These are phyloP conservation scores for Cerastis rubricosa DNA, from an alignment of 2,888 invertebrate species.

Conservation along the genomic window DNA sequence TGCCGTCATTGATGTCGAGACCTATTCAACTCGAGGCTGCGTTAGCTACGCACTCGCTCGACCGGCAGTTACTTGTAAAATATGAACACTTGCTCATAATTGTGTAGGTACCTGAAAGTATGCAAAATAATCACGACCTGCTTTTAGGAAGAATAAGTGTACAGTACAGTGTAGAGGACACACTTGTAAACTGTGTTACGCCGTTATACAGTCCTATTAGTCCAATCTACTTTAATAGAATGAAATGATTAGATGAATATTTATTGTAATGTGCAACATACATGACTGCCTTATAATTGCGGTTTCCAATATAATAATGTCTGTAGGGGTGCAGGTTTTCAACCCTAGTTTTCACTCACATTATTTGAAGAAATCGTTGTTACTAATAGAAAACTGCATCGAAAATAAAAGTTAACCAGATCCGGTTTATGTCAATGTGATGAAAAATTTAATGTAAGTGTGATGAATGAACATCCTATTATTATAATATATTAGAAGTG, in stretches of 20 bases:
- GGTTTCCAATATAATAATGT: too few species aligned
- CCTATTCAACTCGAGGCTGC: conserved; percentile 63
- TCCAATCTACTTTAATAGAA: neutral
- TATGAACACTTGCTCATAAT: conserved; percentile 49
- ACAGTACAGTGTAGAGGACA: too few species aligned
- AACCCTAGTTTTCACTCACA: too few species aligned
- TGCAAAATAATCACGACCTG: neutral
- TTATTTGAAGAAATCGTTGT: neutral
- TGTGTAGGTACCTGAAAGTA: conserved; percentile 49
- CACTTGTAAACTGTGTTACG: neutral
- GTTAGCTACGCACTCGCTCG: conserved; percentile 60
- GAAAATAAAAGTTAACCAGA: conserved; percentile 10
- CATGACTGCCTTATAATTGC: neutral
- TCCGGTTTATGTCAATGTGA: neutral
- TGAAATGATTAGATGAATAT: neutral
- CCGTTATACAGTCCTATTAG: neutral
- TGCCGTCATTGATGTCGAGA: conserved; percentile 70
- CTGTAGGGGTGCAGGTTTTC: too few species aligned
- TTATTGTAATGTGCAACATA: neutral
- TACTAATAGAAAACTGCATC: neutral
- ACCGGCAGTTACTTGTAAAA: conserved; percentile 57
- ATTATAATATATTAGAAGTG: conserved; percentile 4
- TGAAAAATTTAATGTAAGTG: neutral
- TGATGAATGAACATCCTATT: neutral
- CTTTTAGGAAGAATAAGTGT: neutral